Evolutionary conservation across 2,113 vertebrate species (phyloP).

Genomic region (Onychostruthus taczanowskii): DNA sequence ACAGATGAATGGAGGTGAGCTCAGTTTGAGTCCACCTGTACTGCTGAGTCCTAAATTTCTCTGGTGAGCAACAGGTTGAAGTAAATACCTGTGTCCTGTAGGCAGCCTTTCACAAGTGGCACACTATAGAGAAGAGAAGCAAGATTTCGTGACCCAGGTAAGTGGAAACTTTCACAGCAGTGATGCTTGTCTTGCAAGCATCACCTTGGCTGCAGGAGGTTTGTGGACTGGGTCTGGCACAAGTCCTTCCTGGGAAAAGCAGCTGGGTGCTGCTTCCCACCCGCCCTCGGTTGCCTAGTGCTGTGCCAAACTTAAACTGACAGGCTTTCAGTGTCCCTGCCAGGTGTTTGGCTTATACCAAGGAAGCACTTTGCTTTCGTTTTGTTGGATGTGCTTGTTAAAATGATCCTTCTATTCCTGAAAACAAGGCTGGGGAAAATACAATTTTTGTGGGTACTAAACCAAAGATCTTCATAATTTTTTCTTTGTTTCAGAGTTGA

Average conservation of each 20-base stretch:
- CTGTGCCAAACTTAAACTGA: background rate
- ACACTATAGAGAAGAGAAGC: background rate
- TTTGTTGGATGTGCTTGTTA: background rate
- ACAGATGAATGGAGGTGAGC: background rate
- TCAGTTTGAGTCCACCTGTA: background rate
- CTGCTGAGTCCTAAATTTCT: background rate
- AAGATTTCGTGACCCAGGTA: background rate
- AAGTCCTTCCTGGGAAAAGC: background rate
- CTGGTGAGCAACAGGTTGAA: background rate
- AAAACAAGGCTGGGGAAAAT: background rate
- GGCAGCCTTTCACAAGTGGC: background rate
- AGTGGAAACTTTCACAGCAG: background rate
- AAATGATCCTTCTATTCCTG: background rate
- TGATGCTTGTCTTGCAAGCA: background rate
- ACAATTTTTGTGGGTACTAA: background rate
- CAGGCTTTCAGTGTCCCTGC: background rate
- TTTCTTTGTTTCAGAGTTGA: background rate
- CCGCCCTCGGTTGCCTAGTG: fast-evolving
- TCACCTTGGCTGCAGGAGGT: background rate
- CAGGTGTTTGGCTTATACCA: background rate
- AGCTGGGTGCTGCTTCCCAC: background rate
- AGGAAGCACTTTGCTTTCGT: fast-evolving
- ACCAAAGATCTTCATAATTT: background rate
- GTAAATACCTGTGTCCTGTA: background rate
- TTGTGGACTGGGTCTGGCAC: fast-evolving